Conservation (phyloP, 2,113 vertebrate genomes). For the Petrocephalus zakoni region DNA sequence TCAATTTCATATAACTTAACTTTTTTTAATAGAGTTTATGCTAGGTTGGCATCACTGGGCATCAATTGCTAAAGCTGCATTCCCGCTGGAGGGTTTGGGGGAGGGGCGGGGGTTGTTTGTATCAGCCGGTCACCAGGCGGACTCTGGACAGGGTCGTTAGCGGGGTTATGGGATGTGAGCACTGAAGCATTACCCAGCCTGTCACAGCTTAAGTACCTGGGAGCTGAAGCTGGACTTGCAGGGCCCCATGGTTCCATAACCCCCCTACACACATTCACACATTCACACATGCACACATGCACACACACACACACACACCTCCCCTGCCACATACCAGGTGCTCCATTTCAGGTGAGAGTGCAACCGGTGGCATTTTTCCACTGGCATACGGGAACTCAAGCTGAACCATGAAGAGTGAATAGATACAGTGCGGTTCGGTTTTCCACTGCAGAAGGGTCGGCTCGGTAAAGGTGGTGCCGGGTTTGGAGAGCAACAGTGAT, state of each 20-base stretch:
- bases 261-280: too few species aligned
- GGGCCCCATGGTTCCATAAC: not conserved
- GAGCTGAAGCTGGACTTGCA: not conserved
- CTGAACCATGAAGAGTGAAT: not conserved
- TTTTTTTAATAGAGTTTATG: not conserved
- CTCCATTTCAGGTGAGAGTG: not conserved
- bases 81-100: not conserved
- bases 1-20: not conserved
- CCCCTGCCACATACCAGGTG: not conserved
- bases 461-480: not conserved
- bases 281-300: too few species aligned
- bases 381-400: not conserved
- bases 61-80: not conserved
- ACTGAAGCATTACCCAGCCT: not conserved
- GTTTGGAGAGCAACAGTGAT: not conserved
- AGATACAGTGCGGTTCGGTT: not conserved
- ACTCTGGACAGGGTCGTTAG: constrained; percentile 1
- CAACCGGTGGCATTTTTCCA: not conserved
- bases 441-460: not conserved
- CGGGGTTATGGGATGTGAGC: not conserved
- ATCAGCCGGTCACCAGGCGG: not conserved
- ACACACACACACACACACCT: not conserved
- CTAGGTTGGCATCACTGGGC: not conserved
- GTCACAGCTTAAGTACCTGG: constrained; percentile 18
- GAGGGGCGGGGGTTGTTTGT: not conserved